Base-by-base conservation (phyloP, 2,113 vertebrate genomes). In the Alligator sinensis region DNA sequence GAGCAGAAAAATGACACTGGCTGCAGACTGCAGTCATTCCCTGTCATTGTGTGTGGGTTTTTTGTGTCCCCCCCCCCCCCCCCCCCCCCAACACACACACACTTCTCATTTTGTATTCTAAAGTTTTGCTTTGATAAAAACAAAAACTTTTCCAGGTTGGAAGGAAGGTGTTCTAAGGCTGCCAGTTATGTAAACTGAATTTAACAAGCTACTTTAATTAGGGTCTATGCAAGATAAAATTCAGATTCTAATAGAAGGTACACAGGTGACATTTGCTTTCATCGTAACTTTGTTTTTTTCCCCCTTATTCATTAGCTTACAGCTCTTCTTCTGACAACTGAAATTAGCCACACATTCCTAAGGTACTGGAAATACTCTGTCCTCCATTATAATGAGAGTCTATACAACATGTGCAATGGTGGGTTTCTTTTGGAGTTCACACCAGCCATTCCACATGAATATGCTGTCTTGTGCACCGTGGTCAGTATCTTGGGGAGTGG, bases 1-100 rank as follows among this genome's bases (percentile, higher is more conserved):
- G 96, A 97, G 70, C 1, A 10, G 79, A 90, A 84, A 72, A 82
- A 70, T 97, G 97, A 97, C 97, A 96, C 58, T 96, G 88, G 64
- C 80, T 63, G 86, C 84, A 70, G 70, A 80, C 93, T 95, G 86
- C 79, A 80, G 86, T 93, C 95, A 78, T 90, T 96, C 95, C 83
- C 87, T 98, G 97, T 97, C 97, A 97, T 81, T 92, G 72, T 90
- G n/a, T 15, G 19, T 47, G 22, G 24, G 24, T 68, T 1, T 0
- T 13, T 34, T 60, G 72, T 80, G 68, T 81, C 55, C 90, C 17
- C 11, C 38, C 22, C n/a, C 62, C 89, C 64, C 70, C 80, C 7
- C 8, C 38, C 38, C 38, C 38, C 38, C 38, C 38, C 38, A n/a
- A n/a, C 38, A 47, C 38, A 47, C 47, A 47, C 47, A 47, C 47